Base-by-base conservation (phyloP, 2,888 invertebrate genomes). In the Phymatocera aterrima region DNA sequence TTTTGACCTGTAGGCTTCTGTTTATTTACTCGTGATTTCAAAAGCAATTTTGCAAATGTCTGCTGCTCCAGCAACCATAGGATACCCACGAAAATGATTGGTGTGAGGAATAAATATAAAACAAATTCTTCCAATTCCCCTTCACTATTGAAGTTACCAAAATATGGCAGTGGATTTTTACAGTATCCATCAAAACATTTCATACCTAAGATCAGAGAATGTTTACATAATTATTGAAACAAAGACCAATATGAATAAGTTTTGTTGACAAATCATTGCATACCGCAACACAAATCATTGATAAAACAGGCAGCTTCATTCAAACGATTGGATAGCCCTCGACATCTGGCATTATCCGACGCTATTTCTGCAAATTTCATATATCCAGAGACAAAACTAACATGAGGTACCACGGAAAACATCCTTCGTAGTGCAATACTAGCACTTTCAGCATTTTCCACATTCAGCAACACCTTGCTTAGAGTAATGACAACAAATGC, bases 51-150 rank as follows among this genome's bases (percentile, higher is more conserved):
- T 28, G 92, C 91, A 24, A 93, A 87, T 1, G 93, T 79, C 79
- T 92, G 89, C 85, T 93, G 93, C 87, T 98, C 97, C 3, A 94
- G 88, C 1, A 94, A 78, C 80, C 96, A 91, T 5, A 97, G 90
- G 0, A 95, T 78, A 0, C 88, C n/a, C 89, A 96, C 95, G 79
- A 94, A 92, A 0, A 94, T 72, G 0, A 93, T 54, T 0, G 87
- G 84, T 0, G 87, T 87, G 8, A 85, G 0, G 0, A 80, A 77
- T 64, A 90, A 79, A 78, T 86, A 88, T 1, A 82, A 21, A 4
- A 90, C 79, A 57, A 84, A 84, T 37, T 86, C 85, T 46, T 82
- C 82, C 18, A 83, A 70, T 43, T 79, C 81, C 28, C 80, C 80
- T 34, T 87, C 86, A 0, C 75, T 75, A 21, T 79, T 28, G 24